A percentile compares a stretch with the other conserved stretches of the same genome.
These are phyloP conservation scores for Dinoponera quadriceps DNA, from an alignment of 1,140 invertebrate species.

Conservation along the genomic window DNA sequence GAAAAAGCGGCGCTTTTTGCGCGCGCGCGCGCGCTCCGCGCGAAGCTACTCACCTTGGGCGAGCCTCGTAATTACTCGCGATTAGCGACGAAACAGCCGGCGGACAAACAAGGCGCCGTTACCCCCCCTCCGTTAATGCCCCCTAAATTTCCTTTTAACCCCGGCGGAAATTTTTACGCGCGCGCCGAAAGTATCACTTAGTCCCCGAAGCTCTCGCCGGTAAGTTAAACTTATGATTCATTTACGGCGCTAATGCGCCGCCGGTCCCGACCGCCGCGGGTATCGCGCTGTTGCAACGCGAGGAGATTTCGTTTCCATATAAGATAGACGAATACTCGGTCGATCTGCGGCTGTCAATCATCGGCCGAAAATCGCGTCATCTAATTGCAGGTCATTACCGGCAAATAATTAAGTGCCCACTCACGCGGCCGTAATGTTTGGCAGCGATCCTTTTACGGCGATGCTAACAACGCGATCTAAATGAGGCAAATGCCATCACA, in stretches of 20 bases:
- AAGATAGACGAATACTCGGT: too few species aligned
- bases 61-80: constrained; percentile 20
- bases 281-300: not conserved
- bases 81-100: constrained; percentile 3
- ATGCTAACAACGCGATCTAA: too few species aligned
- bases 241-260: constrained; percentile 9
- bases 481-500: too few species aligned
- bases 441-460: too few species aligned
- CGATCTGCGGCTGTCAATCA: too few species aligned
- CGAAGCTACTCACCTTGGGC: constrained; percentile 36
- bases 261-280: not conserved
- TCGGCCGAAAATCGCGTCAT: too few species aligned
- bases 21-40: not conserved
- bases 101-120: not conserved
- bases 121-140: not conserved
- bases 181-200: not conserved
- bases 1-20: constrained; percentile 14
- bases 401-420: too few species aligned
- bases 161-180: not conserved
- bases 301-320: not conserved
- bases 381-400: too few species aligned
- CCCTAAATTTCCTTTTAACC: not conserved
- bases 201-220: not conserved
- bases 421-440: too few species aligned
- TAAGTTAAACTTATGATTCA: not conserved